Evolutionary conservation across 1,140 invertebrate species (phyloP).

Genomic region (Anoplolepis gracilipes): DNA sequence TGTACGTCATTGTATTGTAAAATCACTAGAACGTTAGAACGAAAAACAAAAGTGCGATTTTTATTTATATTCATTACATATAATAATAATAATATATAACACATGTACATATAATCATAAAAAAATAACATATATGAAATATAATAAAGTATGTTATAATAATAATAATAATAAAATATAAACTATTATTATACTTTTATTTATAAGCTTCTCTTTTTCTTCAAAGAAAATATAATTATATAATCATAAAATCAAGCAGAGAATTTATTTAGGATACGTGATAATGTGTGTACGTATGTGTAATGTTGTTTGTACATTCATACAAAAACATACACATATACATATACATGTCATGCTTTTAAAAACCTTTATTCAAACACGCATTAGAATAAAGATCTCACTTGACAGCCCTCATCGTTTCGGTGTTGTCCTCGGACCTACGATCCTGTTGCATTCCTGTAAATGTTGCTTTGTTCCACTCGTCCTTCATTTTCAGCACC

Average conservation of each 20-base stretch:
- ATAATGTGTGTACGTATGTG: not conserved
- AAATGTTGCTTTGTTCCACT: constrained; percentile 21
- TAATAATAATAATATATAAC: no score
- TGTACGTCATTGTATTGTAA: no score
- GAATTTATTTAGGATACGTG: not conserved
- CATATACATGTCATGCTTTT: not conserved
- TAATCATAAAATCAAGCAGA: not conserved
- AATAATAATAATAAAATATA: no score
- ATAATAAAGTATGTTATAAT: no score
- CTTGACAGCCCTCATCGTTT: constrained; percentile 62
- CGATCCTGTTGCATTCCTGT: not conserved
- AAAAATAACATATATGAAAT: no score
- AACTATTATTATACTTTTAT: no score
- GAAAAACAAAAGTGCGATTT: not conserved
- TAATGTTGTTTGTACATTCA: not conserved
- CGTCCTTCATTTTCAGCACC: constrained; percentile 48
- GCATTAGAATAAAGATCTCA: constrained; percentile 44
- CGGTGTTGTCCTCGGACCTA: not conserved
- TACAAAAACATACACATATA: no score
- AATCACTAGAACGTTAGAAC: not conserved
- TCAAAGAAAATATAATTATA: no score
- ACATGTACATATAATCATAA: no score
- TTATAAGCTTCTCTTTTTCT: no score
- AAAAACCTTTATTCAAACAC: not conserved
- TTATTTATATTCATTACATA: no score